These are phyloP conservation scores for Andrena fulva DNA, from an alignment of 2,888 invertebrate genomes.

Conservation along the genomic window DNA sequence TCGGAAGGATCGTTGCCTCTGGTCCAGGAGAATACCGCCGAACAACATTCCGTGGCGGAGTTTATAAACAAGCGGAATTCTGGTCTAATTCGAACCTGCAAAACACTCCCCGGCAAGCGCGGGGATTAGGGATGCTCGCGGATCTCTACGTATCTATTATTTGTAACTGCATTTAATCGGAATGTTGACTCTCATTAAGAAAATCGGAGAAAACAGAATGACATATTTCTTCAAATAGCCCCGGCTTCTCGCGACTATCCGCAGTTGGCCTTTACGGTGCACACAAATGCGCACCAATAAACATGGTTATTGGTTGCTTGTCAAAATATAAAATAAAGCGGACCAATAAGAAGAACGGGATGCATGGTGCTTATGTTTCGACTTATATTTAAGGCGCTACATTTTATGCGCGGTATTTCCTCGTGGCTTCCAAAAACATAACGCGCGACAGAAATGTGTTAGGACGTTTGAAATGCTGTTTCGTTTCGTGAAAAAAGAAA, in stretches of 20 bases:
- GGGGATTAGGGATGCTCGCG: conserved; percentile 26
- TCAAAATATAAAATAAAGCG: conserved; percentile 33
- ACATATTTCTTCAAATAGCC: conserved; percentile 45
- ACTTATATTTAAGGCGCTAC: neutral
- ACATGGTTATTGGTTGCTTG: conserved; percentile 42
- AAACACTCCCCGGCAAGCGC: conserved; percentile 31
- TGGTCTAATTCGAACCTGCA: conserved; percentile 40
- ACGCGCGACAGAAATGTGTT: neutral
- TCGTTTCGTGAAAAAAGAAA: neutral
- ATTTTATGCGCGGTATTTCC: conserved; percentile 13
- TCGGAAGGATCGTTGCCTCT: neutral
- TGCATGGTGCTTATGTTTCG: neutral
- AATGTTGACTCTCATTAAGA: neutral
- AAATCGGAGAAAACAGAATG: conserved; percentile 27
- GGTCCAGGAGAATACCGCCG: conserved; percentile 4
- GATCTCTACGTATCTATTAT: conserved; percentile 14
- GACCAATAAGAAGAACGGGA: conserved; percentile 23
- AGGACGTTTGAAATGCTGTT: conserved; percentile 2
- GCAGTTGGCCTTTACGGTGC: conserved; percentile 15
- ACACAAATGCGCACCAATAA: conserved; percentile 26
- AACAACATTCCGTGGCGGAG: conserved; percentile 15
- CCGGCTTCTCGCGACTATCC: conserved; percentile 27
- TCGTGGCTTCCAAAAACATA: neutral
- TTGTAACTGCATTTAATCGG: conserved; percentile 35
- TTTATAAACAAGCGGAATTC: conserved; percentile 36